Evolutionary conservation across 1,140 invertebrate species (phyloP).

Genomic region (Helicoverpa zea): DNA sequence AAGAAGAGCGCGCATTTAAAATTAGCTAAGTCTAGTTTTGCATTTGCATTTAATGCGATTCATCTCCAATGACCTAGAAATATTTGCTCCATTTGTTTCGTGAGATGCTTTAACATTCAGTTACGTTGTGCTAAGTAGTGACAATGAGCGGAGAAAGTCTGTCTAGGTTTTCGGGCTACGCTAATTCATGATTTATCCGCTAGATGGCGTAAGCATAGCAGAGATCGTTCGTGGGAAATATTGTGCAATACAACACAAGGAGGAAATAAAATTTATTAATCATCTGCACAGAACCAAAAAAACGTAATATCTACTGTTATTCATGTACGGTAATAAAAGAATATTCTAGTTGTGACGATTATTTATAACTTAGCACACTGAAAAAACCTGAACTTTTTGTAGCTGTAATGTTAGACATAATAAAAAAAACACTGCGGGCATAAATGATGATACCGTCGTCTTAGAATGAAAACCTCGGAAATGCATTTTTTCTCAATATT

Average conservation of each 20-base stretch:
- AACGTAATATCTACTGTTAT: background rate
- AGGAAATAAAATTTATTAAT: background rate
- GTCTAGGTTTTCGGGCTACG: constrained; percentile 21
- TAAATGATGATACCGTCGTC: background rate
- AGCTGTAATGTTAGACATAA: background rate
- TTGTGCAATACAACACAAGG: constrained; percentile 1
- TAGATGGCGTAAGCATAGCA: background rate
- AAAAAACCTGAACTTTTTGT: too few species aligned
- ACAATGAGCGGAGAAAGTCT: constrained; percentile 29
- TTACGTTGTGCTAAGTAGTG: constrained; percentile 8
- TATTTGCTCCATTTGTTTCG: constrained; percentile 1
- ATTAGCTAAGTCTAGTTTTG: background rate
- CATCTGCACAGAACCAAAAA: background rate
- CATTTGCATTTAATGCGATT: background rate
- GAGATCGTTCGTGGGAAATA: background rate
- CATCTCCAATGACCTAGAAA: background rate
- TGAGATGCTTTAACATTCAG: background rate
- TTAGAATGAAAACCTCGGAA: too few species aligned
- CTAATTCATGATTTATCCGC: constrained; percentile 1
- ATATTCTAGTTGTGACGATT: constrained; percentile 14
- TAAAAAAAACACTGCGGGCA: background rate
- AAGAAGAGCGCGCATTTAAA: too few species aligned
- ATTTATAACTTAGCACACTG: background rate
- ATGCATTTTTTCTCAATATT: too few species aligned
- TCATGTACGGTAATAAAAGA: background rate